Percentiles rank a stretch among this genome's conserved stretches.
Conservation (phyloP, 2,888 invertebrate genomes). For the Stenolophus ochropezus region DNA sequence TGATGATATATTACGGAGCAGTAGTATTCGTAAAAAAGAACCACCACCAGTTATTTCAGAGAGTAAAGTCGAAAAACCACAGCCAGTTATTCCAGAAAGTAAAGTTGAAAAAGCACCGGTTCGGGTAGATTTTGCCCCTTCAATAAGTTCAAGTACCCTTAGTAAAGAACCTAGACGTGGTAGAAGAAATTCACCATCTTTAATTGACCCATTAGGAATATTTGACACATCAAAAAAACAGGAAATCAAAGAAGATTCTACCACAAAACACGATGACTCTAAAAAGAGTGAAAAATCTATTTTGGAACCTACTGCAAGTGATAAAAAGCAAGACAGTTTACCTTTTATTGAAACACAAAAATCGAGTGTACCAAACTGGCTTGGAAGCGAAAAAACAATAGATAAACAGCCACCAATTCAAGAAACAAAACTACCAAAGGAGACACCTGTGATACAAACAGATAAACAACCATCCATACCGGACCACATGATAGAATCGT, state of each 20-base stretch:
- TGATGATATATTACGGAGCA: conserved; percentile 69
- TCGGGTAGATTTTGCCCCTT: not conserved
- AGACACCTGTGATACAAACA: not conserved
- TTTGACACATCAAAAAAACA: conserved; percentile 42
- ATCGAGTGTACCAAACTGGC: conserved; percentile 45
- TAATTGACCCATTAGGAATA: conserved; percentile 56
- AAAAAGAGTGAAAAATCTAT: conserved; percentile 28
- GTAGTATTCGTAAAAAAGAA: conserved; percentile 62
- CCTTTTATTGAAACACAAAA: not conserved
- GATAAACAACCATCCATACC: not conserved
- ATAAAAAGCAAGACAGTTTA: conserved; percentile 8
- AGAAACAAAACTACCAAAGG: conserved; percentile 10
- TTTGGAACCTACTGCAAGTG: not conserved
- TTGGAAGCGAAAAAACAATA: conserved; percentile 11
- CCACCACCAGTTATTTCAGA: conserved; percentile 64
- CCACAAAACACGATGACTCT: not conserved
- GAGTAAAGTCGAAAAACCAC: conserved; percentile 67
- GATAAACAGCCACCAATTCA: not conserved
- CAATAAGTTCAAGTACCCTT: not conserved
- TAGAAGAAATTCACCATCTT: conserved; percentile 37
- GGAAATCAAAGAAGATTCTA: not conserved
- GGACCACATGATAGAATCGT: conserved; percentile 60
- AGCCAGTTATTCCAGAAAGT: conserved; percentile 68
- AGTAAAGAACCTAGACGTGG: conserved; percentile 42
- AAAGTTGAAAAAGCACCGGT: conserved; percentile 67